Conservation (phyloP, 2,888 invertebrate species). For the Athripsodes cinereus region DNA sequence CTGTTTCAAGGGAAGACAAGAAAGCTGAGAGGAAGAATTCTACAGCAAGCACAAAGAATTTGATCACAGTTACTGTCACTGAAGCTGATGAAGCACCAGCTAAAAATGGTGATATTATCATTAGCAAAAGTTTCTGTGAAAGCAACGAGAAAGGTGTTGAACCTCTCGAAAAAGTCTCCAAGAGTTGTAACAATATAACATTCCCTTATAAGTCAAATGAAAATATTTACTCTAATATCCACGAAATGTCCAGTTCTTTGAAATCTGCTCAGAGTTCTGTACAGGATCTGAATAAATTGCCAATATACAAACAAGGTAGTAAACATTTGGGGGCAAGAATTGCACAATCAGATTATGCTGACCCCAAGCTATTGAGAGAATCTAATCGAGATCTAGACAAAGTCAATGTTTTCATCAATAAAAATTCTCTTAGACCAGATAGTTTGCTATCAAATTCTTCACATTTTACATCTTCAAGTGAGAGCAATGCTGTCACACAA, state of each 20-base stretch:
- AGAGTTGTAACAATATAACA: constrained; percentile 24
- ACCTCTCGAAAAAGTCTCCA: constrained; percentile 14
- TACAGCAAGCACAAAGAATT: constrained; percentile 3
- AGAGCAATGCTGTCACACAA: constrained; percentile 33
- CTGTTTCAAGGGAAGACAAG: background rate
- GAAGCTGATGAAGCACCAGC: constrained; percentile 13
- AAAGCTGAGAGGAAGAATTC: constrained; percentile 7
- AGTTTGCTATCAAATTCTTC: constrained; percentile 54
- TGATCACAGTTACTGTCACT: constrained; percentile 18
- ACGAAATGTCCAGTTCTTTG: constrained; percentile 17
- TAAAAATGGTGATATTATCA: constrained; percentile 11
- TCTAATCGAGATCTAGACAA: constrained; percentile 42
- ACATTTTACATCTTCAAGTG: constrained; percentile 51
- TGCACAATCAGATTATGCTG: constrained; percentile 81
- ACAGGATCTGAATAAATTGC: constrained; percentile 45
- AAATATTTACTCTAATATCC: constrained; percentile 8
- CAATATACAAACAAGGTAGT: constrained; percentile 71
- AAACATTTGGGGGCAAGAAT: constrained; percentile 80
- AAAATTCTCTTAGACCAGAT: constrained; percentile 49
- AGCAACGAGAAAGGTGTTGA: background rate
- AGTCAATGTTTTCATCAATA: constrained; percentile 59
- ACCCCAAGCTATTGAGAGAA: constrained; percentile 62
- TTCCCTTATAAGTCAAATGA: constrained; percentile 12
- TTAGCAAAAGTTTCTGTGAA: constrained; percentile 21
- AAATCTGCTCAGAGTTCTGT: constrained; percentile 42